A percentile compares a stretch with the other conserved stretches of the same genome.
These are phyloP conservation scores for Hippasteria phrygiana DNA, from an alignment of 53 echinoderm and acorn worm species.

Conservation along the genomic window DNA sequence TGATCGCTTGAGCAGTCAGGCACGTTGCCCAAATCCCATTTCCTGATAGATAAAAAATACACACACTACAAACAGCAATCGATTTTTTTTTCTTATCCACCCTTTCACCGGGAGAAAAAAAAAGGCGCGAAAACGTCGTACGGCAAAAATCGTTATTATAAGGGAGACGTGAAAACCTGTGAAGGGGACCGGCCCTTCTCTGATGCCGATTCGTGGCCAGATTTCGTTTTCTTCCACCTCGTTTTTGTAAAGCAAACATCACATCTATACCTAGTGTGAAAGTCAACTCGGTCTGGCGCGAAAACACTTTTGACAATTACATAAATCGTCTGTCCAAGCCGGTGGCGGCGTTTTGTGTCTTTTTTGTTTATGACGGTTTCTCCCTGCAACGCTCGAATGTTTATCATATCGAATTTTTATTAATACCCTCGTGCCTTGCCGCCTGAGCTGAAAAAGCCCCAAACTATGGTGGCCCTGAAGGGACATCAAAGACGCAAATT, in stretches of 20 bases:
- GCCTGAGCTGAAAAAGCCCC: background rate
- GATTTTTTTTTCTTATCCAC: background rate
- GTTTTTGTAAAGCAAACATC: background rate
- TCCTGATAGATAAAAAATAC: no score
- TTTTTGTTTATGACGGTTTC: background rate
- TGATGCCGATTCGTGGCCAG: background rate
- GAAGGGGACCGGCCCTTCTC: background rate
- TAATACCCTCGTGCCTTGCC: background rate
- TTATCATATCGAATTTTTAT: background rate
- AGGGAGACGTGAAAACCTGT: background rate
- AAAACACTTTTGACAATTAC: background rate
- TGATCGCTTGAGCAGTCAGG: no score
- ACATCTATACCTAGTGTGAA: background rate
- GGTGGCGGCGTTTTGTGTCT: background rate
- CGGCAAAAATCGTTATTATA: background rate
- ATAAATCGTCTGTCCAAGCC: background rate
- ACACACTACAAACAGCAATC: no score
- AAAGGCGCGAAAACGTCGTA: background rate
- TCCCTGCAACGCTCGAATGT: conserved; percentile 1
- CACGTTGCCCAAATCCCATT: no score
- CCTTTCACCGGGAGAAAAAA: background rate
- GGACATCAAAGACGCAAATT: no score
- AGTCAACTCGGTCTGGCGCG: background rate
- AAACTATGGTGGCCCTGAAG: no score
- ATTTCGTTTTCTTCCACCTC: background rate